Evolutionary conservation across 2,888 invertebrate genomes (phyloP).

Genomic region (Horisme vitalbata): DNA sequence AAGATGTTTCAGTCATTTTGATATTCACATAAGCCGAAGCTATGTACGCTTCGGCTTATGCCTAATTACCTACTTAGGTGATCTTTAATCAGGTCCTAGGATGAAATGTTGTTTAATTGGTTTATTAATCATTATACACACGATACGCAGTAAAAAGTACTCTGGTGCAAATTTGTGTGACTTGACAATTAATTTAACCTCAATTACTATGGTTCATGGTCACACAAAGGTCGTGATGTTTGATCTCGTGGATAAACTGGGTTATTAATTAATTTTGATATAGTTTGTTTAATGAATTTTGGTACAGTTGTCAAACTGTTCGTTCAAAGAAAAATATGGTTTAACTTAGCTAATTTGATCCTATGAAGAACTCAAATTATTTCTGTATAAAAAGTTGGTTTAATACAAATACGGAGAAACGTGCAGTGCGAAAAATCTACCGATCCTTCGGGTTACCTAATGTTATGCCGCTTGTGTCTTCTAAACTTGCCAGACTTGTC

Average conservation of each 20-base stretch:
- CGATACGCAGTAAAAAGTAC: conserved; percentile 34
- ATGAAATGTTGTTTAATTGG: conserved; percentile 30
- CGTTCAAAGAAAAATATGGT: not conserved
- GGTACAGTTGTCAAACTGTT: too few relatives aligned
- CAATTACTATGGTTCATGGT: conserved; percentile 51
- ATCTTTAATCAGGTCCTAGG: not conserved
- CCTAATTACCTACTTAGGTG: too few relatives aligned
- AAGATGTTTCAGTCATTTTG: too few relatives aligned
- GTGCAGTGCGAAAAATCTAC: conserved; percentile 4
- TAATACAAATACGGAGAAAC: conserved; percentile 1
- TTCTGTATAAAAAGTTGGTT: conserved; percentile 5
- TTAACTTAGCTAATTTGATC: not conserved
- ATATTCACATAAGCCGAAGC: too few relatives aligned
- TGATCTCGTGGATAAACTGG: conserved; percentile 3
- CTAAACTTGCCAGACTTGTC: conserved; percentile 41
- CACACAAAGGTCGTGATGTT: conserved; percentile 27
- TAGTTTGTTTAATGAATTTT: too few relatives aligned
- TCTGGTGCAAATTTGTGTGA: conserved; percentile 56
- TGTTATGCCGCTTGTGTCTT: conserved; percentile 28
- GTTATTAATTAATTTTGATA: not conserved
- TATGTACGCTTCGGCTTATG: too few relatives aligned
- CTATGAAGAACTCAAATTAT: not conserved
- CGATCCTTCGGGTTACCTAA: conserved; percentile 4
- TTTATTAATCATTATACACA: conserved; percentile 39
- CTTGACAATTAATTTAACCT: conserved; percentile 79